phyloP scores from a whole-genome alignment of 2,888 invertebrate species.

The Trissonchulus sp. region DNA sequence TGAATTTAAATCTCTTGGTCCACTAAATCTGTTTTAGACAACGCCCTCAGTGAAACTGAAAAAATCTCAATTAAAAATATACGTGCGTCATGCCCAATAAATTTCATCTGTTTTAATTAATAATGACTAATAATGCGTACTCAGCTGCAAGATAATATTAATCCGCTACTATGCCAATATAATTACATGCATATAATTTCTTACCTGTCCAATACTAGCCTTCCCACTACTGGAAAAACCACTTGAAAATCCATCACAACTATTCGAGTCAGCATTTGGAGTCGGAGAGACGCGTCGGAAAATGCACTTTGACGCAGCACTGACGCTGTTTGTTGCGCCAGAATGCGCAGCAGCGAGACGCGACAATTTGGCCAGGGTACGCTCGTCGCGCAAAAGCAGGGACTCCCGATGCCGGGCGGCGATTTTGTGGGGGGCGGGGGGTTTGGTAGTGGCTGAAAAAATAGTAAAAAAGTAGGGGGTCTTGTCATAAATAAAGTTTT shows the following conservation, averaged over 20 bases:
- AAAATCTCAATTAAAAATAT: no score
- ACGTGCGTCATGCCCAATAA: neutral
- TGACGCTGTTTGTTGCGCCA: neutral
- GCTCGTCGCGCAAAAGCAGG: neutral
- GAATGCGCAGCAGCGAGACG: neutral
- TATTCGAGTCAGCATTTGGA: neutral
- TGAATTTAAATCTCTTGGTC: no score
- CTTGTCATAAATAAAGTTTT: no score
- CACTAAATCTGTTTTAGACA: no score
- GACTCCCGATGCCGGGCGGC: constrained; percentile 14
- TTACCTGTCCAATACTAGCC: neutral
- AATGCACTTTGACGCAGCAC: constrained; percentile 1
- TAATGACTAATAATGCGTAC: neutral
- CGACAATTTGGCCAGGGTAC: neutral
- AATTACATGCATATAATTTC: neutral
- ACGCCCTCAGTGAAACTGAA: no score
- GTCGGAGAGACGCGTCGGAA: constrained; percentile 16
- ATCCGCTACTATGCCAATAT: neutral
- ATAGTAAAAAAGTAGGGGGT: no score
- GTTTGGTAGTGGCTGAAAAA: no score
- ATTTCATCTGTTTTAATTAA: neutral
- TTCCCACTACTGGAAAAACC: no score
- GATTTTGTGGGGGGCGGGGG: no score
- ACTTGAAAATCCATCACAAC: no score
- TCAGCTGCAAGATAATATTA: neutral